Evolutionary conservation across 2,888 invertebrate genomes (phyloP).

Genomic region (Andricus quercusramuli): DNA sequence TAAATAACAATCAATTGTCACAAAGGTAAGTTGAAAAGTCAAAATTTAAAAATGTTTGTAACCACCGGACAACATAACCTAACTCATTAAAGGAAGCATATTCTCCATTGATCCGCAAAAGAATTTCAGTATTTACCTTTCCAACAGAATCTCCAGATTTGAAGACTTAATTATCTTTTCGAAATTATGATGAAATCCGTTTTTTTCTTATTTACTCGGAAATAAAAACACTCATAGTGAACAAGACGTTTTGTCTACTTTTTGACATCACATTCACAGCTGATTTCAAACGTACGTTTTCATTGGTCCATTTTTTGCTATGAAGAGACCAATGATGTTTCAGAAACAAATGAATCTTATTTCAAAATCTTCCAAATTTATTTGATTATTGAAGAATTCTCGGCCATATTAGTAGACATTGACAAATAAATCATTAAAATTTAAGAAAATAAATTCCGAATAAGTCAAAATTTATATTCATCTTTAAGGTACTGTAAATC

Average conservation of each 20-base stretch:
- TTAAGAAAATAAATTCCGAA: too few relatives aligned
- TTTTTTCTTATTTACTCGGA: neutral
- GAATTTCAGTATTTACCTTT: neutral
- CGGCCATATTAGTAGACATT: too few relatives aligned
- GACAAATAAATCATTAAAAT: too few relatives aligned
- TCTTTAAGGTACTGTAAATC: too few relatives aligned
- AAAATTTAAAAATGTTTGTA: neutral
- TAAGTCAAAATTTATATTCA: too few relatives aligned
- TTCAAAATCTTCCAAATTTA: too few relatives aligned
- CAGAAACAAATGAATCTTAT: neutral
- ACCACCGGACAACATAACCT: neutral
- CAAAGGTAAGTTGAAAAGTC: neutral
- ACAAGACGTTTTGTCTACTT: neutral
- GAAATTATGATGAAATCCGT: neutral
- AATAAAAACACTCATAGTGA: neutral
- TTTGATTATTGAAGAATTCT: too few relatives aligned
- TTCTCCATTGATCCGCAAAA: neutral
- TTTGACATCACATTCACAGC: neutral
- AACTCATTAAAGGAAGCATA: neutral
- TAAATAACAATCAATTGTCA: neutral
- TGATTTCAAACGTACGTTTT: neutral
- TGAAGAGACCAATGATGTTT: neutral
- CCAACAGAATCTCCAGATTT: neutral
- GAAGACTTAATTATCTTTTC: neutral
- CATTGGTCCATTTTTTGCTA: neutral